phyloP scores from a whole-genome alignment of 2,888 invertebrate genomes.

The Hetaerina titia region DNA sequence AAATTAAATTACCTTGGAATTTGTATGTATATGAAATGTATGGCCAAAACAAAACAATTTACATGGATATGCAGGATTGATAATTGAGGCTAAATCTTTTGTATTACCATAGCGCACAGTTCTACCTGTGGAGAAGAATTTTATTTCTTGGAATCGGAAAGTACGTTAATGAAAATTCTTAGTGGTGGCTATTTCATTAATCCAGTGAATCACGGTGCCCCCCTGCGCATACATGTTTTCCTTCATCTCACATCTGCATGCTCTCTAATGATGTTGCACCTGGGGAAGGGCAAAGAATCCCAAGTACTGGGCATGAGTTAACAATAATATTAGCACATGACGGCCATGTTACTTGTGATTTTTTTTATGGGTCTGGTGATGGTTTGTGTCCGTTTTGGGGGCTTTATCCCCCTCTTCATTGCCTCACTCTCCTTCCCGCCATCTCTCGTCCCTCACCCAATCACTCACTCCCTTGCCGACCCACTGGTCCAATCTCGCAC shows the following conservation, averaged over 20 bases:
- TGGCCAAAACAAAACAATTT: no score
- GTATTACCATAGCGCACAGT: no score
- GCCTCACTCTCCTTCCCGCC: not conserved
- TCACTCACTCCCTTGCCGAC: not conserved
- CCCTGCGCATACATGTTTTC: not conserved
- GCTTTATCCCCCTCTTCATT: not conserved
- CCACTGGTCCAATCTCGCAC: no score
- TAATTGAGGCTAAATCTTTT: no score
- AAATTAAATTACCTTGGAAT: no score
- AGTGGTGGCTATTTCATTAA: not conserved
- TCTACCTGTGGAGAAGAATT: no score
- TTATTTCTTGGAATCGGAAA: no score
- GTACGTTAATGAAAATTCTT: not conserved
- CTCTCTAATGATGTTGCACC: not conserved
- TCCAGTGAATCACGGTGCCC: not conserved
- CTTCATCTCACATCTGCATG: not conserved
- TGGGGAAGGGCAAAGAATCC: not conserved
- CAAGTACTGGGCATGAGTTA: not conserved
- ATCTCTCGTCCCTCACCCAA: not conserved
- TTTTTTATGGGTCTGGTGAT: constrained; percentile 7
- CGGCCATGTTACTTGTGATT: not conserved
- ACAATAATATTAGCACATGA: not conserved
- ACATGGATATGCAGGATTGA: no score
- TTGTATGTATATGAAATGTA: no score
- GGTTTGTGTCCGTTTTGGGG: not conserved